Conservation (phyloP, 1,140 invertebrate species). For the Campoletis sonorensis region DNA sequence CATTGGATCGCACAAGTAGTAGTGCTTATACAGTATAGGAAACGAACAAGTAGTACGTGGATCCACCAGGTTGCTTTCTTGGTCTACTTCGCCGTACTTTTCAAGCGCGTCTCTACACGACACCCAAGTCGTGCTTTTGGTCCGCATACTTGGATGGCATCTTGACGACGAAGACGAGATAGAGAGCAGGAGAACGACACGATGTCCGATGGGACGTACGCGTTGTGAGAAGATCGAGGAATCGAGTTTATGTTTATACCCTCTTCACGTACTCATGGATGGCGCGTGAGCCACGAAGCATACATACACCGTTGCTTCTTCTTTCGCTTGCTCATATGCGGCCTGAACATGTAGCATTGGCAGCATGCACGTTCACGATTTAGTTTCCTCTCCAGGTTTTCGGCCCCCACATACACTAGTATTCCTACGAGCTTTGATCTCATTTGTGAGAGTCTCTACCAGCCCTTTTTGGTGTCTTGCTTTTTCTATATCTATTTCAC, state of each 20-base stretch:
- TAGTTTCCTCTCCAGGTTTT: slow-evolving; percentile 20
- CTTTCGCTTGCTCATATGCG: background rate
- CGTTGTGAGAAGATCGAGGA: slow-evolving; percentile 39
- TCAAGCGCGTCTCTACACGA: background rate
- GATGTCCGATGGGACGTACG: slow-evolving; percentile 39
- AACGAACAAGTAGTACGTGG: background rate
- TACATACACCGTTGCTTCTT: background rate
- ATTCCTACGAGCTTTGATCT: slow-evolving; percentile 40
- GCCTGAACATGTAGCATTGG: background rate
- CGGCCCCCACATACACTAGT: background rate
- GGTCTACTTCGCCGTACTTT: slow-evolving; percentile 6
- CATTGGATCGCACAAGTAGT: background rate
- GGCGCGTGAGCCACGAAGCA: slow-evolving; percentile 15
- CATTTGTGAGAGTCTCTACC: slow-evolving; percentile 20
- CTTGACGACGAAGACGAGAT: slow-evolving; percentile 34
- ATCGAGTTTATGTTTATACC: slow-evolving; percentile 43
- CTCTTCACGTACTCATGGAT: slow-evolving; percentile 27
- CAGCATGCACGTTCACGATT: slow-evolving; percentile 25
- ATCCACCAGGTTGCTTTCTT: background rate
- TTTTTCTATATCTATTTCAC: slow-evolving; percentile 40
- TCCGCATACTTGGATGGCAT: slow-evolving; percentile 23
- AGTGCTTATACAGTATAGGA: slow-evolving; percentile 2
- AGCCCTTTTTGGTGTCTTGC: slow-evolving; percentile 19
- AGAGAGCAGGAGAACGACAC: slow-evolving; percentile 30
- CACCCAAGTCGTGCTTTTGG: slow-evolving; percentile 25